phyloP scores from a whole-genome alignment of 2,888 invertebrate genomes.

The Lobophora halterata region DNA sequence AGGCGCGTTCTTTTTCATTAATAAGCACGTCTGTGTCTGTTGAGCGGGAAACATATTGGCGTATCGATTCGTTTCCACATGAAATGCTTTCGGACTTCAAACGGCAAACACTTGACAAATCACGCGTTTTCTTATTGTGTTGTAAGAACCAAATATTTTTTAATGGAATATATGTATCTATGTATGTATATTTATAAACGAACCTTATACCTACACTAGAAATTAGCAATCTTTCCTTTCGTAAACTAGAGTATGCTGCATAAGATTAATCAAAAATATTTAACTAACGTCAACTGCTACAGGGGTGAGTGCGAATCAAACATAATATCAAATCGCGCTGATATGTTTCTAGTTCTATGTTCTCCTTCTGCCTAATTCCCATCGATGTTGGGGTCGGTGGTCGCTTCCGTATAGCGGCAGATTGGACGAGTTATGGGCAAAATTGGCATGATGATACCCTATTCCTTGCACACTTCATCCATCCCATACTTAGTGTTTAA shows the following conservation, averaged over 20 bases:
- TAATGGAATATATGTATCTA: too few relatives aligned
- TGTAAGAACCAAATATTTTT: too few relatives aligned
- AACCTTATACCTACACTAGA: too few relatives aligned
- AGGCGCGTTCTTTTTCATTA: conserved; percentile 21
- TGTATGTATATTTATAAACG: too few relatives aligned
- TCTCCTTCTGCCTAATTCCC: conserved; percentile 18
- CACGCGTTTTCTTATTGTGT: too few relatives aligned
- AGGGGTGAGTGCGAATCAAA: neutral
- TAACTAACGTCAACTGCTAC: neutral
- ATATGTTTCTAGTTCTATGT: conserved; percentile 21
- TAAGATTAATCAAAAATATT: too few relatives aligned
- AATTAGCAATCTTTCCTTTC: too few relatives aligned
- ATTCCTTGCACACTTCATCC: conserved; percentile 11
- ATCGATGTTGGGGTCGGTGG: conserved; percentile 18
- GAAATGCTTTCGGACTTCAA: neutral
- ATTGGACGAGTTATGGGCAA: conserved; percentile 19
- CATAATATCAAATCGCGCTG: conserved; percentile 12
- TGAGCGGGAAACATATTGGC: conserved; percentile 22
- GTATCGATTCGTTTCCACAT: conserved; percentile 5
- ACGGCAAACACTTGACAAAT: too few relatives aligned
- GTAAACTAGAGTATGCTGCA: too few relatives aligned
- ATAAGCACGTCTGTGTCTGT: conserved; percentile 22
- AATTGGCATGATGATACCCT: conserved; percentile 17
- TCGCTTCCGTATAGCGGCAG: conserved; percentile 15
- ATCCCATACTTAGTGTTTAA: conserved; percentile 13